A percentile compares a stretch with the other conserved stretches of the same genome.
Evolutionary conservation across 2,113 vertebrate species (phyloP).

Genomic region (Phocoena sinus): DNA sequence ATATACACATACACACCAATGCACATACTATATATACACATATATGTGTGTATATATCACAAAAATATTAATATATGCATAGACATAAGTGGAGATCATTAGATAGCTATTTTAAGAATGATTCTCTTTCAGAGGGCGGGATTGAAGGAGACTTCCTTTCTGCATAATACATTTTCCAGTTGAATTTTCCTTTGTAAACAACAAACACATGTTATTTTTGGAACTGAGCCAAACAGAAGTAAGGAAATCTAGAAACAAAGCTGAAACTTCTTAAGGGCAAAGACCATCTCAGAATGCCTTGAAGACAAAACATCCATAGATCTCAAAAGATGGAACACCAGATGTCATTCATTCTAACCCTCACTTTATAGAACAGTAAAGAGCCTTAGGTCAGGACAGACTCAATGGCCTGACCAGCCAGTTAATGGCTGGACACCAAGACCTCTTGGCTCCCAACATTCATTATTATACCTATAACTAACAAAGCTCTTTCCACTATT

Average conservation of each 20-base stretch:
- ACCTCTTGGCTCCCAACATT: neutral
- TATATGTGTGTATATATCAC: neutral
- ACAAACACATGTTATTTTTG: neutral
- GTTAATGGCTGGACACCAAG: neutral
- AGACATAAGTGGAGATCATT: constrained; percentile 6
- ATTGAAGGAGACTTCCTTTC: neutral
- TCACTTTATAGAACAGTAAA: neutral
- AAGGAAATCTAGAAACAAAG: neutral
- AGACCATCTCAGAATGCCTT: neutral
- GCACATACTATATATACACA: neutral
- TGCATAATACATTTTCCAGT: neutral
- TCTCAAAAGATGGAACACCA: neutral
- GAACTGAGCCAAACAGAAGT: neutral
- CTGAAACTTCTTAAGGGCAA: neutral
- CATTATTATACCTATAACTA: neutral
- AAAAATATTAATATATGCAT: neutral
- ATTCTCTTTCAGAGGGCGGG: neutral
- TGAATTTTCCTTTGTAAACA: constrained; percentile 13
- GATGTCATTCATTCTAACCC: neutral
- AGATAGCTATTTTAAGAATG: constrained; percentile 20
- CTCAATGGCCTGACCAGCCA: neutral
- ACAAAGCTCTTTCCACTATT: neutral
- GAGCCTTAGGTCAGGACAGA: neutral
- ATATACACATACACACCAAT: neutral
- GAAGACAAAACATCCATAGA: neutral